Base-by-base conservation (phyloP, 1,140 invertebrate species). In the Metopolophium dirhodum region DNA sequence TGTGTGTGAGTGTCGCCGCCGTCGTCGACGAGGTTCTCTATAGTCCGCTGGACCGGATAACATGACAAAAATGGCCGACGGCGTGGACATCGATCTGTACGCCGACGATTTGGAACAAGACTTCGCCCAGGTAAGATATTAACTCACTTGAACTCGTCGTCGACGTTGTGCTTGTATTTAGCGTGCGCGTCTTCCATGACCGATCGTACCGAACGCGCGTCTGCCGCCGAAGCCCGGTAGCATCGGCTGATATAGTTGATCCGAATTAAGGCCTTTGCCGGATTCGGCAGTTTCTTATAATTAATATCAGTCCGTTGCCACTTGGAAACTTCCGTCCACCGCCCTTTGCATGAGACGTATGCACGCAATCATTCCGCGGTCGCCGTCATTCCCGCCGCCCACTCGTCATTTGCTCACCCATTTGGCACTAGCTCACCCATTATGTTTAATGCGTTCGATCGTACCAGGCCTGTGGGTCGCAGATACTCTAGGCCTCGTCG, bases 61-160 rank as follows among this genome's bases (percentile, higher is more conserved):
- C 26, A 93, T 93, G 93, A 94, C 94, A 91, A 98, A 97, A 96
- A 98, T 99, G 98, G 98, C 98, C 96, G 98, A 99, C 96, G 98
- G 97, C 96, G 97, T 97, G 95, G 98, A 99, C 96, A 98, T 99
- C 96, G 98, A 99, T 97, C 96, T 99, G 94, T 99, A 99, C 96
- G 98, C 98, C 94, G 98, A 99, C 95, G 98, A 99, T 97, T 97
- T 99, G 95, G 98, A 99, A 96, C 97, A 98, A 95, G 98, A 98
- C 96, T 99, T 99, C 96, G 97, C 97, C 95, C 97, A 98, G 96
- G 97, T 98, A 96, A 77, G 61, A 96, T 95, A 37, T 20, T 23
- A 35, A 37, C 9, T 7, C 20, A 22, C n/a, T n/a, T 45, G 7
- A 90, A 45, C 35, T 23, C 22, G n/a, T 26, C 90, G 45, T 23